Evolutionary conservation across 1,140 invertebrate species (phyloP).

Genomic region (Cataglyphis hispanica): DNA sequence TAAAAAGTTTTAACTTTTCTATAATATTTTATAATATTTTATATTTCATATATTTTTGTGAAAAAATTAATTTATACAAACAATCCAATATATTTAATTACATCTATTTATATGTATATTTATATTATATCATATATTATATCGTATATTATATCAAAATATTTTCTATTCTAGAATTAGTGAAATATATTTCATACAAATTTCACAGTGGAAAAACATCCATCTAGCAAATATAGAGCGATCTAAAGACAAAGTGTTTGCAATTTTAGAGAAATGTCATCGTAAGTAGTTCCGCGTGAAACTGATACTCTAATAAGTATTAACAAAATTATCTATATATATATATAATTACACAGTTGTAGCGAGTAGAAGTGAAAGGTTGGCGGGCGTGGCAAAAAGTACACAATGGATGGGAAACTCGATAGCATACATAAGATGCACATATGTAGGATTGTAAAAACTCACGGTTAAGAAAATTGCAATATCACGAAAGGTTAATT

Average conservation of each 20-base stretch:
- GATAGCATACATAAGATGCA: constrained; percentile 71
- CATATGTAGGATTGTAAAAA: constrained; percentile 63
- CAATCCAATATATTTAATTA: background rate
- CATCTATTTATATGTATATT: background rate
- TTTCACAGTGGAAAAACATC: background rate
- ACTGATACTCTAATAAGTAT: constrained; percentile 48
- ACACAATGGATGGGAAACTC: constrained; percentile 71
- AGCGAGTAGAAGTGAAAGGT: constrained; percentile 69
- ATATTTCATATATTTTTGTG: too few species aligned
- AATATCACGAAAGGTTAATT: constrained; percentile 72
- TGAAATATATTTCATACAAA: background rate
- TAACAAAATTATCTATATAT: constrained; percentile 66
- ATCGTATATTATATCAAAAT: constrained; percentile 15
- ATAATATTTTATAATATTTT: too few species aligned
- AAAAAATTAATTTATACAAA: too few species aligned
- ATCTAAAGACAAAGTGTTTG: background rate
- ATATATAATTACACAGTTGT: constrained; percentile 61
- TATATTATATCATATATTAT: too few species aligned
- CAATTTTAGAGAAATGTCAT: background rate
- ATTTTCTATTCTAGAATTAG: background rate
- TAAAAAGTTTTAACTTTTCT: too few species aligned
- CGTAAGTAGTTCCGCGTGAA: background rate
- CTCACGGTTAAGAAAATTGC: constrained; percentile 69
- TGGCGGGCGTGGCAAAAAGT: constrained; percentile 71
- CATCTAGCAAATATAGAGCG: background rate